Evolutionary conservation across 2,113 vertebrate genomes (phyloP).

Genomic region (Antennarius striatus): DNA sequence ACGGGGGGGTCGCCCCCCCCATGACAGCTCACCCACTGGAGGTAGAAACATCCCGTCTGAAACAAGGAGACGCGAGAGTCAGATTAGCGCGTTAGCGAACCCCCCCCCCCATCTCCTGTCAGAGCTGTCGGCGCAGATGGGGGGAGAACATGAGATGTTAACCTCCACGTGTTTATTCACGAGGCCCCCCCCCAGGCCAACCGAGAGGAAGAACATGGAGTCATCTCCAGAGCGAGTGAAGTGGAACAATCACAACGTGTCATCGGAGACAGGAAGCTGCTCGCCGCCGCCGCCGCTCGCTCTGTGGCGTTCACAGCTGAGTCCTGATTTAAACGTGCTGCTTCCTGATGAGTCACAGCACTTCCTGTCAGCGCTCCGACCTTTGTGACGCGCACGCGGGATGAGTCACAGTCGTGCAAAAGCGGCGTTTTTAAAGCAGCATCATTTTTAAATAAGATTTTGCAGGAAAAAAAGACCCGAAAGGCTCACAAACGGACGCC

Average conservation of each 20-base stretch:
- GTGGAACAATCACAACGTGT: conserved; percentile 68
- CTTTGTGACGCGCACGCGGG: conserved; percentile 59
- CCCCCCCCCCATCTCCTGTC: conserved; percentile 60
- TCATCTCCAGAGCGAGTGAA: conserved; percentile 51
- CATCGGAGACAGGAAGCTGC: conserved; percentile 53
- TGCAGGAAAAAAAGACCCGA: background rate
- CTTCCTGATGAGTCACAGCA: conserved; percentile 63
- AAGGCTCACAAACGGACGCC: background rate
- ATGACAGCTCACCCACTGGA: conserved; percentile 62
- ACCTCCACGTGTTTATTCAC: conserved; percentile 72
- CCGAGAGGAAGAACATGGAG: conserved; percentile 61
- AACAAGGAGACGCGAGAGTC: conserved; percentile 63
- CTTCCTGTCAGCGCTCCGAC: conserved; percentile 33
- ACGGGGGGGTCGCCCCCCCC: conserved; percentile 51
- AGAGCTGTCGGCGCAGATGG: conserved; percentile 63
- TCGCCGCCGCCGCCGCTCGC: background rate
- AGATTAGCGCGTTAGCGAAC: conserved; percentile 66
- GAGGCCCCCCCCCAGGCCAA: conserved; percentile 59
- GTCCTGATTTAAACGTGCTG: conserved; percentile 63
- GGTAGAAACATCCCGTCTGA: conserved; percentile 16
- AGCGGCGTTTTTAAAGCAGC: conserved; percentile 15
- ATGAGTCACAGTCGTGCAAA: conserved; percentile 66
- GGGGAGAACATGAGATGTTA: conserved; percentile 61
- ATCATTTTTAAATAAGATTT: conserved; percentile 6
- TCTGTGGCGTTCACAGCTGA: conserved; percentile 59